Base-by-base conservation (phyloP, 1,140 invertebrate genomes). In the Drosophila sturtevanti region DNA sequence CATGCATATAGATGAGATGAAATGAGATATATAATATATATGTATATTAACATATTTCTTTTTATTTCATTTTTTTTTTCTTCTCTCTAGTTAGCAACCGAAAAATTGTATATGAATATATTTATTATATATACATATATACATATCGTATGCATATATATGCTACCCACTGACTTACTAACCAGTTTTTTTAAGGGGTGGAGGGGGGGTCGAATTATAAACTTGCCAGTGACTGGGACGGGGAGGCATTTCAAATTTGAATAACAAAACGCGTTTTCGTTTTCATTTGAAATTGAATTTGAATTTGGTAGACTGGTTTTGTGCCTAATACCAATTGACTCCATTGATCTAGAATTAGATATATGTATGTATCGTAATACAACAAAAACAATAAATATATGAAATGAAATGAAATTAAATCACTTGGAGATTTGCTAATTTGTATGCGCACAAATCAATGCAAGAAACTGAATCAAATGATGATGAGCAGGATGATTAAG, bases 191-290 rank as follows among this genome's bases (percentile, higher is more conserved):
- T 56, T 27, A n/a, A n/a, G n/a, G n/a, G n/a, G n/a, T n/a, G n/a
- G 24, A 2, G 11, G 41, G 14, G 4, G 34, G 71, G 62, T n/a
- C n/a, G n/a, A 27, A 75, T 79, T 79, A 86, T 70, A 65, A 35
- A 35, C 11, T 35, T 35, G 31, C 3, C 24, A 2, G 4, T 9
- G 31, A 34, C 31, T 34, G 31, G 66, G 78, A 65, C 63, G 59
- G 60, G 63, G 59, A 37, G 68, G 63, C 51, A 76, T 21, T 62
- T 21, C 37, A 62, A 69, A 80, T 89, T 89, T 89, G 79, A 89
- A 89, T 89, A 87, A 82, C 76, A 82, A 85, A 87, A 87, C 81
- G 85, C 84, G 85, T 84, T 89, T 84, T 84, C 80, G 85, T 77
- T 89, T 89, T 89, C 85, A 89, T 60, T 75, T 80, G 74, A 52